These are phyloP conservation scores for Orientallactaga bullata DNA, from an alignment of 2,113 vertebrate genomes.

Conservation along the genomic window DNA sequence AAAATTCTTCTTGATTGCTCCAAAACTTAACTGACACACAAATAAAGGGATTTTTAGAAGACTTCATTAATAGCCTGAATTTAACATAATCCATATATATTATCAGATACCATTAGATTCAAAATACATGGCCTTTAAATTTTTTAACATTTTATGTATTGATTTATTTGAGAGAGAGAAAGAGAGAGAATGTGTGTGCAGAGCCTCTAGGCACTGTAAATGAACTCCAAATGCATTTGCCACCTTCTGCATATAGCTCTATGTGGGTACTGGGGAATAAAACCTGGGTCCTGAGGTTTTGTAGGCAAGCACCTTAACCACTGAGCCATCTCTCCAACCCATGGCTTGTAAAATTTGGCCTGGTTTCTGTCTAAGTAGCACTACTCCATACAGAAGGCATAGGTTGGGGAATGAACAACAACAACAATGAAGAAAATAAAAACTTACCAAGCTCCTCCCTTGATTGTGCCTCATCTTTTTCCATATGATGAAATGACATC, in stretches of 20 bases:
- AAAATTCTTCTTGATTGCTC: neutral
- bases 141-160: too few relatives aligned
- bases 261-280: too few relatives aligned
- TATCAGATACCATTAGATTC: neutral
- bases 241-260: too few relatives aligned
- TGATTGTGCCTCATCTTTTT: neutral
- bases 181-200: too few relatives aligned
- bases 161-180: too few relatives aligned
- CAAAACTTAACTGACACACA: slow-evolving; percentile 4
- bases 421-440: too few relatives aligned
- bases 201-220: too few relatives aligned
- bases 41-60: slow-evolving; percentile 9
- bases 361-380: neutral
- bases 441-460: neutral
- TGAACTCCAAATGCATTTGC: too few relatives aligned
- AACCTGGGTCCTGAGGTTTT: too few relatives aligned
- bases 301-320: too few relatives aligned
- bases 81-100: slow-evolving; percentile 21
- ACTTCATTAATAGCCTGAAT: neutral
- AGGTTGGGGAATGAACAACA: neutral
- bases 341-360: neutral
- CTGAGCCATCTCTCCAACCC: too few relatives aligned
- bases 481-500: neutral
- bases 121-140: neutral
- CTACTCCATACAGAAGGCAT: neutral